phyloP scores from a whole-genome alignment of 2,888 invertebrate genomes.

The Dicycla oo region DNA sequence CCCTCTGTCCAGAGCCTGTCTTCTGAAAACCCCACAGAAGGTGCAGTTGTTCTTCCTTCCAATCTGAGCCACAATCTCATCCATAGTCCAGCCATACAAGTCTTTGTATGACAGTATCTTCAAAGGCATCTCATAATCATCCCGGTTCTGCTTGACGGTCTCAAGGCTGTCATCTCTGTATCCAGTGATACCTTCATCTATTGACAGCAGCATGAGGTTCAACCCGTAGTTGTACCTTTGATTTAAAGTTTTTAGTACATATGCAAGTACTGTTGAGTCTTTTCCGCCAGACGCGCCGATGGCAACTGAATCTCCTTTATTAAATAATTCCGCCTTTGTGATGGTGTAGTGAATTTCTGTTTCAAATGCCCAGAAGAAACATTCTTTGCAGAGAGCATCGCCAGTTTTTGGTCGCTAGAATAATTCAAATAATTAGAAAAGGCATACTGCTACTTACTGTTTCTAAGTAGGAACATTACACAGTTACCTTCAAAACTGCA shows the following conservation, averaged over 20 bases:
- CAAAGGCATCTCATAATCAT: slow-evolving; percentile 97
- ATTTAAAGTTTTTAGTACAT: slow-evolving; percentile 97
- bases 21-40: slow-evolving; percentile 98
- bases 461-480: neutral
- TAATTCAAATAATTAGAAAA: slow-evolving; percentile 3
- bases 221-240: slow-evolving; percentile 97
- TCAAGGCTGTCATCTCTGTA: slow-evolving; percentile 99
- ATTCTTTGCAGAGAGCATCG: slow-evolving; percentile 97
- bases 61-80: slow-evolving; percentile 97
- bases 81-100: slow-evolving; percentile 99
- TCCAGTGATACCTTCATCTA: slow-evolving; percentile 99
- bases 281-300: slow-evolving; percentile 98
- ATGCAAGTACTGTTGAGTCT: slow-evolving; percentile 99
- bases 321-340: slow-evolving; percentile 94
- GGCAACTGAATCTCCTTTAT: slow-evolving; percentile 96
- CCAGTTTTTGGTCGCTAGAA: slow-evolving; percentile 97
- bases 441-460: neutral
- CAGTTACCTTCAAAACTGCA: slow-evolving; percentile 93
- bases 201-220: slow-evolving; percentile 97
- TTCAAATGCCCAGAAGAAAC: slow-evolving; percentile 98
- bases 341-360: slow-evolving; percentile 98
- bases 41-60: slow-evolving; percentile 98
- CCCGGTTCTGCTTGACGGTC: slow-evolving; percentile 98
- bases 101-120: slow-evolving; percentile 99
- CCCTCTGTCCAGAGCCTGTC: slow-evolving; percentile 99